These are phyloP conservation scores for Bufotes viridis DNA, from an alignment of 2,797 vertebrate genomes.

Conservation along the genomic window DNA sequence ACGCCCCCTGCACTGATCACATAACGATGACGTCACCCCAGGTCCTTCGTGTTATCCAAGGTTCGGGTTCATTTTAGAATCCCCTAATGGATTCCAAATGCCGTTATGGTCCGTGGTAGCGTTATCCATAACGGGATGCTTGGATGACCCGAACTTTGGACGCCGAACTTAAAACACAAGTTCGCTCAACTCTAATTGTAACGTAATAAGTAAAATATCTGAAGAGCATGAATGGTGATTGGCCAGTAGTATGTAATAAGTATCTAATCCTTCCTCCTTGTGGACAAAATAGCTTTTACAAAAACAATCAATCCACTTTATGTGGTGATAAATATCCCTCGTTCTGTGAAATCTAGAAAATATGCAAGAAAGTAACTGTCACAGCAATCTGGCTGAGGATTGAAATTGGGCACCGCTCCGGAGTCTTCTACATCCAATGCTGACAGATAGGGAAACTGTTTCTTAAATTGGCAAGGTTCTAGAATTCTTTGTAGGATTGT, in stretches of 20 bases:
- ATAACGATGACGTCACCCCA: too few relatives aligned
- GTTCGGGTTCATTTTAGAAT: too few relatives aligned
- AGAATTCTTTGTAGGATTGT: conserved; percentile 49
- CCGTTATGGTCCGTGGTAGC: too few relatives aligned
- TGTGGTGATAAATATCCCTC: conserved; percentile 62
- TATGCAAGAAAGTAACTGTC: conserved; percentile 46
- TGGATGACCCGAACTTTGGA: too few relatives aligned
- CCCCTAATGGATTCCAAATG: too few relatives aligned
- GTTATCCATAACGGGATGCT: too few relatives aligned
- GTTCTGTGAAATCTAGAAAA: conserved; percentile 55
- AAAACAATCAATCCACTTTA: conserved; percentile 64
- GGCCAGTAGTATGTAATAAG: conserved; percentile 63
- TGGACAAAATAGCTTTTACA: conserved; percentile 63
- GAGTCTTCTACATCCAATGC: conserved; percentile 38
- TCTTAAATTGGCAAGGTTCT: conserved; percentile 47
- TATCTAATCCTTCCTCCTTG: conserved; percentile 56
- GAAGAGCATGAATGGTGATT: conserved; percentile 57
- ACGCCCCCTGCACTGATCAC: too few relatives aligned
- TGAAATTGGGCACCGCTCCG: conserved; percentile 31
- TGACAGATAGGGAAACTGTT: conserved; percentile 47
- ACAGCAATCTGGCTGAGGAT: conserved; percentile 38
- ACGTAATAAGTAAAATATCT: conserved; percentile 52
- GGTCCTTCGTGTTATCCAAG: too few relatives aligned
- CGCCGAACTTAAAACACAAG: too few relatives aligned
- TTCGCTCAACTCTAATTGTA: too few relatives aligned